Percentiles rank a stretch among this genome's conserved stretches.
phyloP scores from a whole-genome alignment of 2,113 vertebrate species.

The Centrocercus urophasianus region DNA sequence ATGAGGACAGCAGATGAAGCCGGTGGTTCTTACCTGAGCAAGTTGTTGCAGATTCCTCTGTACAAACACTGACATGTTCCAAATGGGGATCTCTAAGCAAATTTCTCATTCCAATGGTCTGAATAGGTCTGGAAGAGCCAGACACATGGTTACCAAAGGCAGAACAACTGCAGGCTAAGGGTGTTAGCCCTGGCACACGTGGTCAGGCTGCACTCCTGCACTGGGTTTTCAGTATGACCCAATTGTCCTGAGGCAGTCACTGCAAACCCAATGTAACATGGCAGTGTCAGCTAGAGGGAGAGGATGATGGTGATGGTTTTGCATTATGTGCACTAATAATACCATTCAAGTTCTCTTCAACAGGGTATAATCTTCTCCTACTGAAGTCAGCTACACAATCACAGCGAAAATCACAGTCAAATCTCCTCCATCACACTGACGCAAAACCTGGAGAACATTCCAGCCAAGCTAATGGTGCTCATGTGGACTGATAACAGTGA shows the following conservation, averaged over 20 bases:
- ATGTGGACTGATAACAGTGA: constrained; percentile 3
- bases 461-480: background rate
- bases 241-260: background rate
- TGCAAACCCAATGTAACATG: background rate
- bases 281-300: background rate
- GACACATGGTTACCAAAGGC: background rate
- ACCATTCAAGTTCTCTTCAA: background rate
- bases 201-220: background rate
- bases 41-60: background rate
- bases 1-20: background rate
- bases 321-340: background rate
- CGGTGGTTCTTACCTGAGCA: background rate
- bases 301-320: background rate
- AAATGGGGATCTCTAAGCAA: background rate
- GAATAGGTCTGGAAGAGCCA: background rate
- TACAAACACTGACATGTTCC: background rate
- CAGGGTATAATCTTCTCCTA: background rate
- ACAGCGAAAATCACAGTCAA: background rate
- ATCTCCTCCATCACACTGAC: background rate
- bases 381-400: background rate
- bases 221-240: background rate
- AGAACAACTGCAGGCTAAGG: background rate
- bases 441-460: constrained; percentile 12
- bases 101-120: background rate
- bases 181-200: background rate